phyloP scores from a whole-genome alignment of 2,888 invertebrate genomes.

The Spisula subtruncata region DNA sequence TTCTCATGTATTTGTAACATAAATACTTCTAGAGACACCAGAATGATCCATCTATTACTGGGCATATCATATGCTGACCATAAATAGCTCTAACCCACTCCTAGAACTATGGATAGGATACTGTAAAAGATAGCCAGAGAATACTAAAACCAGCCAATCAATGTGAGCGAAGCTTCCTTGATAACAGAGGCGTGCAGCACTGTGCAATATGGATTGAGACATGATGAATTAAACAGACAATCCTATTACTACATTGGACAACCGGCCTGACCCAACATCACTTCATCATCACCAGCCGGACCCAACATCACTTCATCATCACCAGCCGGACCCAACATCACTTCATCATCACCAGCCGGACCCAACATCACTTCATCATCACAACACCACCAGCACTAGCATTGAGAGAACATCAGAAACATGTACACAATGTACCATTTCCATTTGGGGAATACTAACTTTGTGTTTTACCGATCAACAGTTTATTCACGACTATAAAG shows the following conservation, averaged over 20 bases:
- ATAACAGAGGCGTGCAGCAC: not conserved
- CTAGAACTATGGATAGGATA: not conserved
- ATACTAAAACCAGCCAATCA: not conserved
- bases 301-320: not conserved
- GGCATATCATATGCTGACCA: not conserved
- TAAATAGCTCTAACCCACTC: not conserved
- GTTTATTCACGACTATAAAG: too few relatives aligned
- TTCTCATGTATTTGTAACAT: not conserved
- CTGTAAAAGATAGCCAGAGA: slow-evolving; percentile 10
- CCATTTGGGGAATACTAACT: too few relatives aligned
- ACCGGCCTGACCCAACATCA: not conserved
- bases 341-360: not conserved
- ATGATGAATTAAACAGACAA: slow-evolving; percentile 11
- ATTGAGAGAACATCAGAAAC: not conserved
- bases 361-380: not conserved
- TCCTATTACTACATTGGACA: not conserved
- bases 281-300: not conserved
- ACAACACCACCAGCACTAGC: not conserved
- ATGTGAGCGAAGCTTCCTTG: not conserved
- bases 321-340: not conserved
- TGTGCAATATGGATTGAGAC: slow-evolving; percentile 16
- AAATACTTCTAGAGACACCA: not conserved
- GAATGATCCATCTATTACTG: not conserved
- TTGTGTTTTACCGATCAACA: too few relatives aligned
- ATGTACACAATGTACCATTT: too few relatives aligned